Base-by-base conservation (phyloP, 2,113 vertebrate species). In the Erythrocebus patas region DNA sequence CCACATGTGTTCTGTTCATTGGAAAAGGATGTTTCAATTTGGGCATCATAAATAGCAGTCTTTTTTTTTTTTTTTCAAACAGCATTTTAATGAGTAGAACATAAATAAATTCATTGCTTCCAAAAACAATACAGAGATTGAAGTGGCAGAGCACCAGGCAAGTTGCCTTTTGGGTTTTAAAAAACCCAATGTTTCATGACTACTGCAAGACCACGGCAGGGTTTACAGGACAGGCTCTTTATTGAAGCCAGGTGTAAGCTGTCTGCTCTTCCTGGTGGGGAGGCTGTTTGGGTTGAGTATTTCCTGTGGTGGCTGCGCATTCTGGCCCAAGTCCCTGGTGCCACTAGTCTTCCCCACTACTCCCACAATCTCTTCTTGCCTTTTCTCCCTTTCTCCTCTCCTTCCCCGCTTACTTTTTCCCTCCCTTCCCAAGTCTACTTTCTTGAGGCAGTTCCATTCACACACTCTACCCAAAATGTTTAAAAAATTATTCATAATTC, bases 231-330 rank as follows among this genome's bases (percentile, higher is more conserved):
- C 38, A 22, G 48, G n/a, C 66, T 96, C 35, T 97, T 97, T 86
- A 96, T 93, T 97, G 91, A 97, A 98, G 76, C 95, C 94, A 95
- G 95, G 95, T 97, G 95, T 18, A 48, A 92, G 72, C 90, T 82
- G 81, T 86, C 86, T 88, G 57, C 87, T 91, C 59, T 91, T 95
- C 76, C 95, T 45, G 90, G 43, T 5, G 3, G 40, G 61, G n/a
- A 82, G 40, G 87, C 38, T 57, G 86, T 89, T 83, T 94, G 91
- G 64, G 59, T 92, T 68, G 90, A 93, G 81, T 76, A 52, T 86
- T 97, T 94, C 91, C 96, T 93, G 97, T 95, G 88, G 93, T 94
- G 87, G 38, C 57, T 59, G 61, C 79, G 55, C 72, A 5, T 91
- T 92, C 91, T 95, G 93, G 55, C 75, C 45, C 59, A 89, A 57